Evolutionary conservation across 1,140 invertebrate genomes (phyloP).

Genomic region (Pectinophora gossypiella): DNA sequence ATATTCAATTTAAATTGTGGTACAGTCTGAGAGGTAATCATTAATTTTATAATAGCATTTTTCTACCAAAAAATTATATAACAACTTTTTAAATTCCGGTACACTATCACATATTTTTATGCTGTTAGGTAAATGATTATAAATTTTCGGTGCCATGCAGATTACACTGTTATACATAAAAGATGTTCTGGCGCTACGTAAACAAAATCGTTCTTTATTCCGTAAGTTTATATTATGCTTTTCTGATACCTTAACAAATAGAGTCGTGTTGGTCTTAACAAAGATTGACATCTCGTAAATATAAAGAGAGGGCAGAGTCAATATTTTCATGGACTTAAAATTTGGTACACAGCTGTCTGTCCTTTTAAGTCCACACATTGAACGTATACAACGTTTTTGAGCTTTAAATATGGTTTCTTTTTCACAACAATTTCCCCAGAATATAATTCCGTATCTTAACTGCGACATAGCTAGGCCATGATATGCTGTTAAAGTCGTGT

Average conservation of each 20-base stretch:
- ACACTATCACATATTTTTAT: background rate
- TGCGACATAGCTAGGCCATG: background rate
- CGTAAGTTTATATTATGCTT: background rate
- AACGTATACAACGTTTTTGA: background rate
- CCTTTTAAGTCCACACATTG: background rate
- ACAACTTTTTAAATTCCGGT: background rate
- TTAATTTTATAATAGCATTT: constrained; percentile 1
- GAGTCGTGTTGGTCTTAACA: background rate
- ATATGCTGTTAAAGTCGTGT: background rate
- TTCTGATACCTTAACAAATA: background rate
- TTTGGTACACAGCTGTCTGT: background rate
- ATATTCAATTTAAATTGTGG: no score
- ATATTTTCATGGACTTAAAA: background rate
- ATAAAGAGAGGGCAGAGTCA: background rate
- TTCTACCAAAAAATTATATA: background rate
- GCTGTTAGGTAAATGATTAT: background rate
- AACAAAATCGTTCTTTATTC: background rate
- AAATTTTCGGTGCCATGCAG: background rate
- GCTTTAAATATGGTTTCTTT: background rate
- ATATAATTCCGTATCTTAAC: background rate
- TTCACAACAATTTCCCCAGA: background rate
- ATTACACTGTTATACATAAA: background rate
- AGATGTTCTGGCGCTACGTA: background rate
- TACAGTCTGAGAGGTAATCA: no score
- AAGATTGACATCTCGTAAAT: background rate